Evolutionary conservation across 1,140 invertebrate genomes (phyloP).

Genomic region (Heliconius himera): DNA sequence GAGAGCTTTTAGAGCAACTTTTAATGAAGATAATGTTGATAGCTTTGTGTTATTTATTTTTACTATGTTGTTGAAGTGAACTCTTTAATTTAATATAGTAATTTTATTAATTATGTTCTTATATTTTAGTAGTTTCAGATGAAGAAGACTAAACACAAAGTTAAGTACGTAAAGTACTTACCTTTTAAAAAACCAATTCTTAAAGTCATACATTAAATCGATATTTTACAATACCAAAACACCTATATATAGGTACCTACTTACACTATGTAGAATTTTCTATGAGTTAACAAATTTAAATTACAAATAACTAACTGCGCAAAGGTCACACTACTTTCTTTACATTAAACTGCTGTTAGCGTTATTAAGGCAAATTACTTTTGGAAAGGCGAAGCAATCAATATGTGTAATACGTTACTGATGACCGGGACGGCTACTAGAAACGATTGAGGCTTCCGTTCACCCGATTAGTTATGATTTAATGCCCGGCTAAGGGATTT

Average conservation of each 20-base stretch:
- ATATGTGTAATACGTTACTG: conserved; percentile 46
- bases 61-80: neutral
- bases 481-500: conserved; percentile 25
- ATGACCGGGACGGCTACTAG: conserved; percentile 39
- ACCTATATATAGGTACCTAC: no score
- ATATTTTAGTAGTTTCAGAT: no score
- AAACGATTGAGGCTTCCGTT: conserved; percentile 48
- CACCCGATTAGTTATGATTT: conserved; percentile 47
- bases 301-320: conserved; percentile 3
- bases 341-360: conserved; percentile 53
- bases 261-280: neutral
- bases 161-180: no score
- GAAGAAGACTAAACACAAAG: no score
- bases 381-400: conserved; percentile 44
- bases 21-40: neutral
- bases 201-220: no score
- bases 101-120: neutral
- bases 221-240: no score
- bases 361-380: conserved; percentile 74
- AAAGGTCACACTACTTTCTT: conserved; percentile 33
- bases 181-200: neutral
- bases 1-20: neutral
- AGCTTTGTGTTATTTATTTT: neutral
- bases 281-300: neutral
- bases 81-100: neutral